Evolutionary conservation across 1,140 invertebrate genomes (phyloP), one percentile per base, ranked within the genome.

Genomic region (Drosophila orena): DNA sequence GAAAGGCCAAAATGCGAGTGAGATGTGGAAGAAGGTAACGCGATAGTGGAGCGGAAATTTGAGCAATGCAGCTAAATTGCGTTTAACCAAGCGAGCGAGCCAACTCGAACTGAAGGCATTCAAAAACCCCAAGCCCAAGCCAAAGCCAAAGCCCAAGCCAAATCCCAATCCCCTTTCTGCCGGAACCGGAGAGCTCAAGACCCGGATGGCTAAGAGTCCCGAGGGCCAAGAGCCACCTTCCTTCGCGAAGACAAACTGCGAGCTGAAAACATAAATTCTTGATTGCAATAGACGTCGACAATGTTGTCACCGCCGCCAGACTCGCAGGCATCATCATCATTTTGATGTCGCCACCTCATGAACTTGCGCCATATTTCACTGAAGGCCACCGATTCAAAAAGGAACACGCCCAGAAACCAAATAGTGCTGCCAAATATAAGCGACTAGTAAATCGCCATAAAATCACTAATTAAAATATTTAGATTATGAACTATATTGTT

Each of bases 301-400:
- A 71, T 49, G 75, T 56, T 53, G 66, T 46, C 54, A 61, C 42
- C 58, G 77, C 44, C 53, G 54, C 30, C 49, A 42, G 46, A 57
- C 57, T 59, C 53, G 49, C 27, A 47, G 68, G 53, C 57, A 53
- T 65, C 72, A 68, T 81, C 83, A 86, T 88, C 79, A 79, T 88
- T 86, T 75, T 86, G 83, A 88, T 88, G 79, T 77, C 74, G 64
- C 72, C 80, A 72, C 64, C 71, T 77, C 84, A 83, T 77, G 84
- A 89, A 89, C 84, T 79, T 88, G 76, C 60, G 79, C 83, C 76
- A 88, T 88, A 81, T 88, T 79, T 86, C 83, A 86, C 83, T 79
- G 62, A 72, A 65, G 83, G 75, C 74, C 66, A 76, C 47, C 75
- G 64, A 69, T 73, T 79, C 83, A 7, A 72, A 86, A 77, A 55